A percentile compares a stretch with the other conserved stretches of the same genome.
These are phyloP conservation scores for Akabosia matsudoensis DNA, from an alignment of 1,140 invertebrate species.

Conservation along the genomic window DNA sequence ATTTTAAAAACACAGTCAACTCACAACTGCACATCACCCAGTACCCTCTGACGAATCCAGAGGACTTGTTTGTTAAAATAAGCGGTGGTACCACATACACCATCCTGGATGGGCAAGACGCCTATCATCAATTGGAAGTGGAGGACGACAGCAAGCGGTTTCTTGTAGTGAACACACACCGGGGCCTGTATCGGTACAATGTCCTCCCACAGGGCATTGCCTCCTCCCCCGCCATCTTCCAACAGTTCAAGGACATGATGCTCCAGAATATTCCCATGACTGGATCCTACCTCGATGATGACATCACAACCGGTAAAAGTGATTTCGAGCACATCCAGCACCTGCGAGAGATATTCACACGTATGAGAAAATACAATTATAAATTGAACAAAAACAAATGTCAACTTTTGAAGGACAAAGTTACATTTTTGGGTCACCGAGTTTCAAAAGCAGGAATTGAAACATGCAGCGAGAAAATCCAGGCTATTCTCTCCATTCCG, in stretches of 20 bases:
- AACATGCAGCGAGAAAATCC: conserved; percentile 50
- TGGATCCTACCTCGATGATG: conserved; percentile 50
- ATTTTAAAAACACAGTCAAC: conserved; percentile 50
- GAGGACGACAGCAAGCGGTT: conserved; percentile 47
- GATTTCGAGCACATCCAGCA: conserved; percentile 45
- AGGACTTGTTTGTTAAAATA: conserved; percentile 44
- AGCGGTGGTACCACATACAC: conserved; percentile 42
- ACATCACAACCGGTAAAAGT: conserved; percentile 47
- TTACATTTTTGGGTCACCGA: conserved; percentile 52
- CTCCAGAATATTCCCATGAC: conserved; percentile 45
- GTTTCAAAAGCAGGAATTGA: conserved; percentile 50
- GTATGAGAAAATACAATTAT: conserved; percentile 42
- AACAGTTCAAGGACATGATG: conserved; percentile 50
- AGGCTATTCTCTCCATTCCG: conserved; percentile 47
- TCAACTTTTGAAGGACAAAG: conserved; percentile 26
- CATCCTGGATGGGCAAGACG: conserved; percentile 47
- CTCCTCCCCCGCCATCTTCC: conserved; percentile 51
- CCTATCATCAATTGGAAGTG: conserved; percentile 46
- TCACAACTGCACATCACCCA: conserved; percentile 44
- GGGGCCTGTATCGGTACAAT: conserved; percentile 47
- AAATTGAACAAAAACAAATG: conserved; percentile 21
- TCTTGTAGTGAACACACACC: conserved; percentile 47
- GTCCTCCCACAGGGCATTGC: conserved; percentile 15
- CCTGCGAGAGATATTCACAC: conserved; percentile 40
- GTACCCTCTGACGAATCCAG: conserved; percentile 46